Conservation (phyloP, 2,113 vertebrate genomes). For the Dasyprocta punctata region DNA sequence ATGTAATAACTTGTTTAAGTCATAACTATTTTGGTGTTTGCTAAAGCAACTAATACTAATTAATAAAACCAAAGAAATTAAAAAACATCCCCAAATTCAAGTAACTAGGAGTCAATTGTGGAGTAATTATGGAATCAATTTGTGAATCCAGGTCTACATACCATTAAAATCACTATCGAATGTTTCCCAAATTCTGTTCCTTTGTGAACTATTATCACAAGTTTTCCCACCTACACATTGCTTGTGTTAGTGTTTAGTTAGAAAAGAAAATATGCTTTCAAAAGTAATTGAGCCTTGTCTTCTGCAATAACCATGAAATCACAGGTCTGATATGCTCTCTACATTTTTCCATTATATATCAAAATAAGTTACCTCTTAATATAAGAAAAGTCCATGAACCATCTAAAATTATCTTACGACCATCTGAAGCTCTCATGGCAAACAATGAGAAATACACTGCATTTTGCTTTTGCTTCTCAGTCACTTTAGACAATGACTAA, state of each 20-base stretch:
- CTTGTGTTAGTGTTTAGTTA: constrained; percentile 17
- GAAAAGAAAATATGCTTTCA: not conserved
- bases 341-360: not conserved
- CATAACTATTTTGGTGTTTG: constrained; percentile 38
- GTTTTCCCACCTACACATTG: not conserved
- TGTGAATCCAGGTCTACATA: not conserved
- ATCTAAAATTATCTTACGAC: constrained; percentile 8
- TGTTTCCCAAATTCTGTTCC: constrained; percentile 36
- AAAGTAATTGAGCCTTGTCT: not conserved
- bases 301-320: constrained; percentile 44
- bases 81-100: constrained; percentile 4
- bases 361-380: constrained; percentile 7
- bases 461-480: constrained; percentile 19
- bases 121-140: not conserved
- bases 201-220: not conserved
- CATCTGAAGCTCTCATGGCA: not conserved
- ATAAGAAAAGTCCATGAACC: not conserved
- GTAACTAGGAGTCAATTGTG: not conserved
- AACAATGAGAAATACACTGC: constrained; percentile 9
- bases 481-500: not conserved
- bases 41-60: not conserved
- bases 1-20: not conserved
- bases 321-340: not conserved
- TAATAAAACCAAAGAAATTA: not conserved
- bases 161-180: not conserved